Evolutionary conservation across 2,797 vertebrate genomes (phyloP).

Genomic region (Allobates femoralis): DNA sequence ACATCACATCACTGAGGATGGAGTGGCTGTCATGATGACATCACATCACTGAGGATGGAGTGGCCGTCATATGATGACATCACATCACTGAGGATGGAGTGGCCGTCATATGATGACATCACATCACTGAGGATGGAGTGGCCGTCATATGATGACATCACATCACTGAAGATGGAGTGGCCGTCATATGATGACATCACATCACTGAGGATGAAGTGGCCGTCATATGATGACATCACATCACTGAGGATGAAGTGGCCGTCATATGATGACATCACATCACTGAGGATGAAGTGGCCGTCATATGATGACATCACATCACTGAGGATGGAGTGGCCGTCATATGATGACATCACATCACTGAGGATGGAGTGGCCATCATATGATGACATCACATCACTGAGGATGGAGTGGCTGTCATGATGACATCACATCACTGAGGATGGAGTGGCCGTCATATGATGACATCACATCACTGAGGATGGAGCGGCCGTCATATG

Average conservation of each 20-base stretch:
- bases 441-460: background rate
- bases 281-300: background rate
- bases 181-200: background rate
- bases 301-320: background rate
- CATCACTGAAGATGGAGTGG: background rate
- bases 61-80: background rate
- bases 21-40: background rate
- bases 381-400: background rate
- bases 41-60: background rate
- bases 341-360: background rate
- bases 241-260: background rate
- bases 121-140: background rate
- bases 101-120: background rate
- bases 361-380: background rate
- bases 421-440: background rate
- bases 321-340: background rate
- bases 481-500: background rate
- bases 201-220: background rate
- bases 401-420: background rate
- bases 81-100: background rate
- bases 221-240: background rate
- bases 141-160: background rate
- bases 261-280: too few relatives aligned
- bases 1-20: background rate
- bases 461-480: too few relatives aligned